Percentiles rank a stretch among this genome's conserved stretches.
Evolutionary conservation across 2,113 vertebrate genomes (phyloP).

Genomic region (Alethe diademata): DNA sequence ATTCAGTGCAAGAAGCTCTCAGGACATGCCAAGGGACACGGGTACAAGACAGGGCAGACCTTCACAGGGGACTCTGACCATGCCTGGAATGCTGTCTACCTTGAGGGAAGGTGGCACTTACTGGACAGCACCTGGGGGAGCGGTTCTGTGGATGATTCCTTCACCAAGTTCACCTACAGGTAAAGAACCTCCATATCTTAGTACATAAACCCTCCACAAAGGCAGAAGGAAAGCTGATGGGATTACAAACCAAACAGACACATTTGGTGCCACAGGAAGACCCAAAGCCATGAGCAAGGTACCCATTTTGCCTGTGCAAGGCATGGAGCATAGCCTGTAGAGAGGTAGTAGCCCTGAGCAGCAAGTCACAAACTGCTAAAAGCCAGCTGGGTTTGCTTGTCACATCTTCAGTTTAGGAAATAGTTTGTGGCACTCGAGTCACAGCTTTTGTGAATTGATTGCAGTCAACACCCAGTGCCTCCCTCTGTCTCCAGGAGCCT

Average conservation of each 20-base stretch:
- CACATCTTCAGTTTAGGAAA: neutral
- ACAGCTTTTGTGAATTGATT: neutral
- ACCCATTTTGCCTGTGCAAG: neutral
- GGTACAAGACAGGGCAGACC: constrained; percentile 74
- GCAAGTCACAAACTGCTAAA: neutral
- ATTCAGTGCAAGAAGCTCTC: constrained; percentile 78
- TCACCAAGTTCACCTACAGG: constrained; percentile 79
- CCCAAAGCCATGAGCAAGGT: neutral
- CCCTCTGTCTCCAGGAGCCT: neutral
- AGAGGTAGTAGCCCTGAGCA: neutral
- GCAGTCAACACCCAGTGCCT: neutral
- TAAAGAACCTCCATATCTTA: constrained; percentile 1
- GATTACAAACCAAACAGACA: neutral
- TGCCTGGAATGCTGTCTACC: constrained; percentile 79
- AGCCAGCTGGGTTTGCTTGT: neutral
- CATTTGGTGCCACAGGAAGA: neutral
- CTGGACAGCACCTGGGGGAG: constrained; percentile 86
- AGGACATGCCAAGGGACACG: constrained; percentile 76
- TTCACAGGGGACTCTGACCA: constrained; percentile 75
- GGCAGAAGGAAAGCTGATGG: neutral
- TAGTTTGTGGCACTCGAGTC: rapidly evolving
- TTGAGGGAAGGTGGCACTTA: constrained; percentile 82
- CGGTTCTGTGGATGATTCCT: constrained; percentile 63
- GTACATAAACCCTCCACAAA: neutral
- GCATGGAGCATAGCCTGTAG: neutral